Conservation (phyloP, 2,797 vertebrate genomes). For the Denticeps clupeoides region DNA sequence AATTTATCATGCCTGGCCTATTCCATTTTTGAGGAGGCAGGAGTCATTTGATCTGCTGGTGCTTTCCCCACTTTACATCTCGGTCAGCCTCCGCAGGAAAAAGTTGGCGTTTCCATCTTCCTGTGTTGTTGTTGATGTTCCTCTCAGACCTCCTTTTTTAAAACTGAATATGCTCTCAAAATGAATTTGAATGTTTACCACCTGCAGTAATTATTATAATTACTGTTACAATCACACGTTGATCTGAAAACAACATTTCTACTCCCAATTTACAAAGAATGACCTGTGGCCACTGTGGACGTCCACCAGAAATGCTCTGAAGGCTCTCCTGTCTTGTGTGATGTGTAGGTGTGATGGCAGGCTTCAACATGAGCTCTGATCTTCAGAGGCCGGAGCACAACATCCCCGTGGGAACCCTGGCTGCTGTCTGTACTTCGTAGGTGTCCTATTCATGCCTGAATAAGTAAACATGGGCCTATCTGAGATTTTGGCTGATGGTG, state of each 20-base stretch:
- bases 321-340: constrained; percentile 16
- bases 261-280: too few species aligned
- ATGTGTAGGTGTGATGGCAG: constrained; percentile 88
- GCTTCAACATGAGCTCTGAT: constrained; percentile 98
- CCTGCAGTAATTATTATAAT: too few species aligned
- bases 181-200: too few species aligned
- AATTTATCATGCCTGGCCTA: too few species aligned
- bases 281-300: too few species aligned
- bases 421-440: constrained; percentile 91
- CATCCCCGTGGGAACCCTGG: constrained; percentile 87
- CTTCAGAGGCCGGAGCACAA: constrained; percentile 78
- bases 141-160: neutral
- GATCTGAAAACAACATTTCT: too few species aligned
- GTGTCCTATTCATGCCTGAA: constrained; percentile 32
- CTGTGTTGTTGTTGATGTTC: neutral
- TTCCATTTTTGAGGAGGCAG: too few species aligned
- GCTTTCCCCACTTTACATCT: neutral
- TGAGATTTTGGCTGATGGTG: too few species aligned
- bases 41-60: neutral
- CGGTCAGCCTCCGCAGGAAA: constrained; percentile 4
- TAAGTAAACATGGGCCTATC: neutral
- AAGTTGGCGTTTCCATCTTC: neutral
- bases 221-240: too few species aligned
- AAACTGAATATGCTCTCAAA: neutral
- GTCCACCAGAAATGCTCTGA: too few species aligned